Conservation (phyloP, 2,888 invertebrate genomes). For the Dorcus parallelipipedus region DNA sequence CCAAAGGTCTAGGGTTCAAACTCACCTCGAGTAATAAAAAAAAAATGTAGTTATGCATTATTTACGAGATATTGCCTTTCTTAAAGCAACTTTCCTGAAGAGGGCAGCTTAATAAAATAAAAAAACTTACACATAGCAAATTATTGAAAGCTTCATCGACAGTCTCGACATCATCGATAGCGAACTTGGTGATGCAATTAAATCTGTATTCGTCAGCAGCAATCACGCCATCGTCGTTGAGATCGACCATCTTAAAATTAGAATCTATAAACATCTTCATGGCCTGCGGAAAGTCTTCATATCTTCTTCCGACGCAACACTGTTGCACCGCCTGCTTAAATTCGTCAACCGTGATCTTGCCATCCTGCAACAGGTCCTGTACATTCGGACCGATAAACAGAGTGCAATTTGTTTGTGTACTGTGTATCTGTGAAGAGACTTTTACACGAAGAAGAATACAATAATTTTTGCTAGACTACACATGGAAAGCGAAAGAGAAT, state of each 20-base stretch:
- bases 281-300: conserved; percentile 78
- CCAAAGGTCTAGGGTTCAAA: no score
- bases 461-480: not conserved
- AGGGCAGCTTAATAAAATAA: no score
- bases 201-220: conserved; percentile 78
- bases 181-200: conserved; percentile 77
- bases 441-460: no score
- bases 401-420: not conserved
- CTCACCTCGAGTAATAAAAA: no score
- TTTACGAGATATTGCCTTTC: no score
- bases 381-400: conserved; percentile 10
- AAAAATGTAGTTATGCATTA: no score
- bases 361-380: conserved; percentile 63
- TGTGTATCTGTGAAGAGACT: conserved; percentile 1
- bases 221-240: conserved; percentile 76
- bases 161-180: conserved; percentile 70
- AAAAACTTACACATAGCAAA: conserved; percentile 61
- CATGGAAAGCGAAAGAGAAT: not conserved
- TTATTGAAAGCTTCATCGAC: conserved; percentile 76
- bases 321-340: conserved; percentile 79
- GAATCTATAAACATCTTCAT: conserved; percentile 84
- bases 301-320: conserved; percentile 73
- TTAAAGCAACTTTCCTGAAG: no score
- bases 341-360: conserved; percentile 75
- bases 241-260: conserved; percentile 77